These are phyloP conservation scores for Burhinus oedicnemus DNA, from an alignment of 2,113 vertebrate species.

Conservation along the genomic window DNA sequence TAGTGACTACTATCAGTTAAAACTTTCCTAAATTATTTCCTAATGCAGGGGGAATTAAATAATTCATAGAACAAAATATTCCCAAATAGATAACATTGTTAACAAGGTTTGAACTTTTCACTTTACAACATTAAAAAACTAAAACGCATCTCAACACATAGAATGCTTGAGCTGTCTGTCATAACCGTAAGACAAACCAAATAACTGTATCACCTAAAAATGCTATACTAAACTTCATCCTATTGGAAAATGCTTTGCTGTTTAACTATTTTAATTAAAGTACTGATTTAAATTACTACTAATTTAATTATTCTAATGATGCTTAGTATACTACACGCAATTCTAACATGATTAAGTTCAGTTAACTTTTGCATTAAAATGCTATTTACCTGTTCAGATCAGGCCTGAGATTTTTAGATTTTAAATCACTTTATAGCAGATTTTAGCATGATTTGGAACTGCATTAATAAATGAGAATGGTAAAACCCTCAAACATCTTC, in stretches of 20 bases:
- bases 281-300: background rate
- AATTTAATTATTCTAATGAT: background rate
- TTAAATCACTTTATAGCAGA: background rate
- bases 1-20: background rate
- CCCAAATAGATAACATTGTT: background rate
- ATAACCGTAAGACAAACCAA: background rate
- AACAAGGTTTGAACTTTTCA: background rate
- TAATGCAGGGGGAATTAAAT: background rate
- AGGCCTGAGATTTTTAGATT: background rate
- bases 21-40: background rate
- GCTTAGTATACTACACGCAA: background rate
- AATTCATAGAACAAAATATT: background rate
- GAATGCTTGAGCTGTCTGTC: background rate
- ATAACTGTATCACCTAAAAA: background rate
- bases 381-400: background rate
- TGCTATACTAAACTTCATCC: background rate
- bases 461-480: background rate
- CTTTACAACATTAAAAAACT: background rate
- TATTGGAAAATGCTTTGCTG: background rate
- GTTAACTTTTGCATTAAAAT: background rate
- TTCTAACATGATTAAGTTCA: background rate
- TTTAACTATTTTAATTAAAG: background rate
- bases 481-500: background rate
- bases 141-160: background rate
- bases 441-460: background rate